Base-by-base conservation (phyloP, 2,797 vertebrate genomes). In the Peromyscus nudipes region DNA sequence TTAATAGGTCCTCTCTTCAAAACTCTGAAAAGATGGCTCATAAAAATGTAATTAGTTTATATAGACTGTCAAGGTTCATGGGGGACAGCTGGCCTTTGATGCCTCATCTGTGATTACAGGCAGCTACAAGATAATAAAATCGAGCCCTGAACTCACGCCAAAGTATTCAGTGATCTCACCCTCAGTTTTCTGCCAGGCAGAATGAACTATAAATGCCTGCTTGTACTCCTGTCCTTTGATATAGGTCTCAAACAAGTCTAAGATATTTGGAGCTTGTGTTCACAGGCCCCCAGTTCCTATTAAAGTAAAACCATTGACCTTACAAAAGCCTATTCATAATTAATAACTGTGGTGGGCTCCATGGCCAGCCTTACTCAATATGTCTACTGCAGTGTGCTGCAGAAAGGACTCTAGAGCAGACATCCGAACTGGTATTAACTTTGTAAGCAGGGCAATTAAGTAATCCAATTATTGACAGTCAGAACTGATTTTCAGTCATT, bases 21-120 rank as follows among this genome's bases (percentile, higher is more conserved):
- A 98, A 73, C 75, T 92, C 43, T 81, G 55, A 96, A 94, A 98
- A 71, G 95, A 97, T 81, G 64, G 96, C 94, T 97, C 93, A 97
- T 97, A 91, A 97, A 98, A 96, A 94, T 88, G 83, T 92, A 97
- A 96, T 97, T 98, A 97, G 92, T 96, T 96, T 97, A 97, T 97
- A 96, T 86, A 96, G 90, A 96, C 89, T 98, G 97, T 98, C 97
- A 98, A 91, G 96, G 97, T 98, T 98, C 98, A 97, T 96, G 89
- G 86, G 94, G 97, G 98, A 98, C 97, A 98, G 80, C 86, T 98
- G 98, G 97, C 98, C 98, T 98, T 98, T 98, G 91, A 97, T 97
- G 96, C 97, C 96, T 97, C 85, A 60, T 96, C 96, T 94, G 94
- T 95, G 98, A 98, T 98, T 98, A 98, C 73, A 98, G 96, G 91